Conservation (phyloP, 2,888 invertebrate genomes). For the Theretra japonica region DNA sequence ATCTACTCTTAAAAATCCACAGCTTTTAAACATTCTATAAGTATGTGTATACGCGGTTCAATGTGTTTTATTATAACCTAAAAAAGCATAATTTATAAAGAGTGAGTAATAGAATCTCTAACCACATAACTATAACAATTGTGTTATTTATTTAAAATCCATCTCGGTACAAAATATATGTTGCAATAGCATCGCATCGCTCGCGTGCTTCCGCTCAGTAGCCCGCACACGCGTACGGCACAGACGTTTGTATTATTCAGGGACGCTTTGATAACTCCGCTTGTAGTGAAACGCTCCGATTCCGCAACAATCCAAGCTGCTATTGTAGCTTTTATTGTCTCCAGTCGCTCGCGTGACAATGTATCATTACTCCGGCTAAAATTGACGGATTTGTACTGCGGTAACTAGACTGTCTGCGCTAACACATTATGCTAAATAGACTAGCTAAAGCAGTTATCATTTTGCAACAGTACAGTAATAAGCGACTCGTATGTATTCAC, state of each 20-base stretch:
- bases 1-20: too few species aligned
- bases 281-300: constrained; percentile 3
- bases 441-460: background rate
- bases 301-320: background rate
- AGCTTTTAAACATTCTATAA: too few species aligned
- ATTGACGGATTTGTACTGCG: constrained; percentile 1
- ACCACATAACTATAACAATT: too few species aligned
- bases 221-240: background rate
- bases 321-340: constrained; percentile 5
- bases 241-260: constrained; percentile 14
- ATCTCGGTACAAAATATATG: background rate
- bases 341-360: constrained; percentile 14
- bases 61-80: too few species aligned
- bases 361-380: background rate
- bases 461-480: background rate
- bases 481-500: background rate
- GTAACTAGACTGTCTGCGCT: constrained; percentile 4
- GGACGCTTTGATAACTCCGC: constrained; percentile 14
- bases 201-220: background rate
- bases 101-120: too few species aligned
- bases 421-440: background rate
- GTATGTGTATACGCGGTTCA: too few species aligned
- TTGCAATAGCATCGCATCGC: background rate
- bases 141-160: background rate
- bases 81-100: too few species aligned